Percentiles rank a stretch among this genome's conserved stretches.
Evolutionary conservation across 2,113 vertebrate genomes (phyloP).

Genomic region (Caranx melampygus): DNA sequence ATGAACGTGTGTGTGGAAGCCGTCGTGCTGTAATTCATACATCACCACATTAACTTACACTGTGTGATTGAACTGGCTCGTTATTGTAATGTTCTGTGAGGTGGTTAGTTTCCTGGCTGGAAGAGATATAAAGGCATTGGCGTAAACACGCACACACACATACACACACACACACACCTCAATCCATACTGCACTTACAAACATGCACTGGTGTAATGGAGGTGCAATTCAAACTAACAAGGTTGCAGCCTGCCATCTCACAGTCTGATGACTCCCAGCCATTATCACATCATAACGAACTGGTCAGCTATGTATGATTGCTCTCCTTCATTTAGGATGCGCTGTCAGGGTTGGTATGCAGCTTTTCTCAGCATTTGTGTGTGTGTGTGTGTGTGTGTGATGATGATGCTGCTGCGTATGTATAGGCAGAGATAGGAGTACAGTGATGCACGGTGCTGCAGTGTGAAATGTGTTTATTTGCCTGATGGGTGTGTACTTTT

Average conservation of each 20-base stretch:
- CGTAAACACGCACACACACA: slow-evolving; percentile 25
- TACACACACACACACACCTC: slow-evolving; percentile 20
- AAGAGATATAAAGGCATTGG: slow-evolving; percentile 27
- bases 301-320: slow-evolving; percentile 67
- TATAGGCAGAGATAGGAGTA: slow-evolving; percentile 4
- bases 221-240: slow-evolving; percentile 70
- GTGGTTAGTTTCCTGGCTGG: slow-evolving; percentile 48
- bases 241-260: slow-evolving; percentile 65
- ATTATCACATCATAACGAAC: slow-evolving; percentile 78
- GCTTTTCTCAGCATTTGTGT: slow-evolving; percentile 28
- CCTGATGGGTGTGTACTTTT: slow-evolving; percentile 28
- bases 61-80: slow-evolving; percentile 47
- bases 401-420: too few relatives aligned
- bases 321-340: slow-evolving; percentile 64
- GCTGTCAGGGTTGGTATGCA: slow-evolving; percentile 23
- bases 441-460: slow-evolving; percentile 26
- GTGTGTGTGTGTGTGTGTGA: slow-evolving; percentile 4
- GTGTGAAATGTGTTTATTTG: slow-evolving; percentile 41
- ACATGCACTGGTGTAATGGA: slow-evolving; percentile 32
- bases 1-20: neutral
- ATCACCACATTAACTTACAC: slow-evolving; percentile 15
- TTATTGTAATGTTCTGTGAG: slow-evolving; percentile 47
- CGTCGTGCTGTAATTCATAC: slow-evolving; percentile 20
- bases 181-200: neutral
- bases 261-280: slow-evolving; percentile 69